Evolutionary conservation across 2,888 invertebrate species (phyloP).

Genomic region (Caprella mutica): DNA sequence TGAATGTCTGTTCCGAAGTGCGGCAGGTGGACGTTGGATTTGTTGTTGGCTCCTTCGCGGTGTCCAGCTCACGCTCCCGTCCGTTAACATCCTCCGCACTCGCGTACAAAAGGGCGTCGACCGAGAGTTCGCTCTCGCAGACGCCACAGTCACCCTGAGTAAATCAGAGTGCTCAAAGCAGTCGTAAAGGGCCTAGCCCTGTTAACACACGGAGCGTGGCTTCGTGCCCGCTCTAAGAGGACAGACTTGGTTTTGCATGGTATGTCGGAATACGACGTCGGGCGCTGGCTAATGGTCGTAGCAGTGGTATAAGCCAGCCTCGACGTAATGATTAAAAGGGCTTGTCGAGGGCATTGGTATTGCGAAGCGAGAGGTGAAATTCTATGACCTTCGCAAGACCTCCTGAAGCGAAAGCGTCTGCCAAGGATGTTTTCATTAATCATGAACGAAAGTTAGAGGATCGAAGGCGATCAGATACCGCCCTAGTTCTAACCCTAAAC

Average conservation of each 20-base stretch:
- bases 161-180: conserved; percentile 57
- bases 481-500: conserved; percentile 55
- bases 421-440: conserved; percentile 57
- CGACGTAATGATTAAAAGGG: conserved; percentile 53
- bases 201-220: no score
- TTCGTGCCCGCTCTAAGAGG: no score
- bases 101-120: no score
- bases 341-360: conserved; percentile 54
- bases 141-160: conserved; percentile 54
- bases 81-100: no score
- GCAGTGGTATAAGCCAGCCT: no score
- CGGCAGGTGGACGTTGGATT: no score
- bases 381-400: conserved; percentile 50
- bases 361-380: conserved; percentile 55
- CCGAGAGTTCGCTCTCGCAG: no score
- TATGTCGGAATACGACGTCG: conserved; percentile 54
- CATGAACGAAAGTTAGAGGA: conserved; percentile 57
- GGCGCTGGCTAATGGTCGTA: no score
- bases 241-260: conserved; percentile 49
- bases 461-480: conserved; percentile 59
- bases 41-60: no score
- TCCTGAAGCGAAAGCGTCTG: conserved; percentile 55
- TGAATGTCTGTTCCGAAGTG: conserved; percentile 18
- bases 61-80: no score
- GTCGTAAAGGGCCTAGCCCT: conserved; percentile 41